phyloP scores from a whole-genome alignment of 2,888 invertebrate species.

The Silvanus unidentatus region DNA sequence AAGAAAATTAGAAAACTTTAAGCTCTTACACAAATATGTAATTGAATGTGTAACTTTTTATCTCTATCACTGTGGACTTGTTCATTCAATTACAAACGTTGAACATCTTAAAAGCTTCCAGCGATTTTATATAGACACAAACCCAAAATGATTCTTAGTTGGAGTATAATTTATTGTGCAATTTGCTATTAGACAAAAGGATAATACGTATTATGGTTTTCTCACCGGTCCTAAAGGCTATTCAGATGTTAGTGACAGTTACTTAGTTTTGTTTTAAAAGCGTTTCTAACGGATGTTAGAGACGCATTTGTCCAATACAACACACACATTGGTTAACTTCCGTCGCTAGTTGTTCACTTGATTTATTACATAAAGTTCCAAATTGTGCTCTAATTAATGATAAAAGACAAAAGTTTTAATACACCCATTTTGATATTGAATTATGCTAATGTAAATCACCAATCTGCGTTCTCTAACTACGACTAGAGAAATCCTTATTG shows the following conservation, averaged over 20 bases:
- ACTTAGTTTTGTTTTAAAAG: conserved; percentile 1
- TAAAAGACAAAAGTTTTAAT: not conserved
- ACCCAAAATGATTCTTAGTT: not conserved
- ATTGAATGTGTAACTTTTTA: too few relatives aligned
- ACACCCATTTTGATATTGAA: too few relatives aligned
- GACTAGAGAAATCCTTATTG: too few relatives aligned
- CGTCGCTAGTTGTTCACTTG: conserved; percentile 1
- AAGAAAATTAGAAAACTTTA: too few relatives aligned
- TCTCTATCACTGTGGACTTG: too few relatives aligned
- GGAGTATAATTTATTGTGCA: not conserved
- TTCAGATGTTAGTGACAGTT: conserved; percentile 5
- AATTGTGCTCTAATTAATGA: conserved; percentile 2
- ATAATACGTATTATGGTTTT: not conserved
- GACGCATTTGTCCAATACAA: conserved; percentile 5
- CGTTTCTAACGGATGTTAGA: conserved; percentile 4
- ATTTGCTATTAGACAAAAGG: not conserved
- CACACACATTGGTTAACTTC: conserved; percentile 5
- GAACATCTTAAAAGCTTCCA: too few relatives aligned
- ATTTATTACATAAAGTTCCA: conserved; percentile 2
- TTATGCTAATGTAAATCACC: too few relatives aligned
- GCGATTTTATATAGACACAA: too few relatives aligned
- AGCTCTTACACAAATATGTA: too few relatives aligned
- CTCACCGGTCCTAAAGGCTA: conserved; percentile 2
- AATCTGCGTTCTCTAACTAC: too few relatives aligned
- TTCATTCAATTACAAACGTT: too few relatives aligned